phyloP scores from a whole-genome alignment of 2,113 vertebrate species.

The Zosterops lateralis region DNA sequence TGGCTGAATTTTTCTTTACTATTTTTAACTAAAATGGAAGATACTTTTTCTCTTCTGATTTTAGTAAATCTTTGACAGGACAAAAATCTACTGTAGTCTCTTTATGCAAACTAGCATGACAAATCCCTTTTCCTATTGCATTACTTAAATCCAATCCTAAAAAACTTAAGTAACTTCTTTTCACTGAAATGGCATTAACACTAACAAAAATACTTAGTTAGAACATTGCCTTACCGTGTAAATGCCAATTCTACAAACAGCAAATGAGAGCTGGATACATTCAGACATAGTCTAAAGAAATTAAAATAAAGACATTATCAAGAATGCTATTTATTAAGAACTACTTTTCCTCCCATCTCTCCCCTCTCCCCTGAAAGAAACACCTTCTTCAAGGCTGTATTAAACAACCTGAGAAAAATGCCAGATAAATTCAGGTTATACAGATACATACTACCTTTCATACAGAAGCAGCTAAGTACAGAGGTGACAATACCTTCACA shows the following conservation, averaged over 20 bases:
- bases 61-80: not conserved
- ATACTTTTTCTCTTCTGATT: not conserved
- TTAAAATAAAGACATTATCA: constrained; percentile 71
- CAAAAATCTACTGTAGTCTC: not conserved
- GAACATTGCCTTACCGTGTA: constrained; percentile 83
- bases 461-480: not conserved
- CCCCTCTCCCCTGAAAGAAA: constrained; percentile 9
- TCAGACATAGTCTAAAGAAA: constrained; percentile 85
- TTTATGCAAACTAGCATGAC: not conserved
- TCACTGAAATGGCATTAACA: not conserved
- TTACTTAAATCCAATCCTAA: not conserved
- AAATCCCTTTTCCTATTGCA: not conserved
- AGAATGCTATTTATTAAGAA: constrained; percentile 2
- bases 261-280: constrained; percentile 87
- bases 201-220: constrained; percentile 2
- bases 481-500: not conserved
- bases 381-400: not conserved
- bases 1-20: not conserved
- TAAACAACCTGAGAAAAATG: not conserved
- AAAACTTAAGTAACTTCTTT: not conserved
- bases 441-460: not conserved
- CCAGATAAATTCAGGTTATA: not conserved
- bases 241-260: constrained; percentile 90
- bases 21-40: not conserved
- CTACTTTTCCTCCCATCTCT: not conserved